Base-by-base conservation (phyloP, 2,113 vertebrate species). In the Muscicapa adusta region DNA sequence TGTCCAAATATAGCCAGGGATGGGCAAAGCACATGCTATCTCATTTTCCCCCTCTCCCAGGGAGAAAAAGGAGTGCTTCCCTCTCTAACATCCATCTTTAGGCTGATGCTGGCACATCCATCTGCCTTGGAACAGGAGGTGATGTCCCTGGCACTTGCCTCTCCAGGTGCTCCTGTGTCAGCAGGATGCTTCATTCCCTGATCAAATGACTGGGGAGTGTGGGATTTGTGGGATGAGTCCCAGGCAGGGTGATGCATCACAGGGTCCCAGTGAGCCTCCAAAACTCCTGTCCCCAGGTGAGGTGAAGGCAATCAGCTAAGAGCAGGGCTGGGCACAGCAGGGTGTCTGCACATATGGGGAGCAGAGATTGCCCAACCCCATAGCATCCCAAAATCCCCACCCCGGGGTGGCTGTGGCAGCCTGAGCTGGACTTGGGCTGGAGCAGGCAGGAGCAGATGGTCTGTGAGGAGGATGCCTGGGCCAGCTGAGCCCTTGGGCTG, bases 191-290 rank as follows among this genome's bases (percentile, higher is more conserved):
- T 25, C 40, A 45, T 4, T 29, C 51, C 33, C 29, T 10, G 17
- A 24, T 7, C 34, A 47, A 73, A 57, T 3, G 7, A 40, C 6
- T 0, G 1, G 5, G 34, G 19, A 4, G 5, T 1, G 3, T 7
- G 54, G 28, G 28, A 2, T 53, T 53, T 77, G 54, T 36, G 54
- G 54, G 71, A 73, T 12, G 26, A 23, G 29, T n/a, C 19, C 13
- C 33, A 23, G 40, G 36, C 24, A 79, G 28, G 20, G 24, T 1
- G 12, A 48, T 8, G 18, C 17, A 60, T 6, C 4, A 1, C 4
- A 11, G 11, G 36, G 19, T 45, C 31, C 9, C n/a, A 40, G 0
- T 1, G 10, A 91, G 10, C 18, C 45, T 56, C 50, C 4, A 4
- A 40, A 88, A 83, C 23, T n/a, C 54, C 54, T n/a, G 22, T 67